Evolutionary conservation across 2,888 invertebrate species (phyloP), one percentile per base, ranked within the genome.

Genomic region (Caenorhabditis zanzibari): DNA sequence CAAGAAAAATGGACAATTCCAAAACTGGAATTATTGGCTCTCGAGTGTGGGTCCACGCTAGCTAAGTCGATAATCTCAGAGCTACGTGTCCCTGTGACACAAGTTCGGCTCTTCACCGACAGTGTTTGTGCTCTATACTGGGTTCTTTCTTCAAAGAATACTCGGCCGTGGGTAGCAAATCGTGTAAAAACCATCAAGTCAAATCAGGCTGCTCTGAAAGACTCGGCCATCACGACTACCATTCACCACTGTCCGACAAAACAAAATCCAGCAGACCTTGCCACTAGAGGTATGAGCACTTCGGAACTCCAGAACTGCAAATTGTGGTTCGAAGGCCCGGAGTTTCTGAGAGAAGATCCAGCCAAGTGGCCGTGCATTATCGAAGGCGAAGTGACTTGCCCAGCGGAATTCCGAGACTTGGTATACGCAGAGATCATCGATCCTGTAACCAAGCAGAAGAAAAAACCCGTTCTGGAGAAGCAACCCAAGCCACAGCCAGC

Each of bases 241-340:
- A 44, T 77, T n/a, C 58, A 61, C 22, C 87, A 91, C 73, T 83
- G 90, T 6, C 77, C 68, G 0, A 81, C 86, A 0, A 58, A 81
- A 1, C 56, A 84, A 19, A 92, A 92, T 81, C 90, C 91, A 4
- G 91, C 91, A 7, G 90, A 92, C 59, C 79, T 87, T 52, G 88
- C 88, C 0, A 88, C 91, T 2, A 41, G 84, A n/a, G 88, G 88
- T 3, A 10, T 82, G 28, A 52, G 28, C n/a, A 56, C 81, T 19
- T 38, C 16, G 1, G 73, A 81, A 16, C 41, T 88, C 26, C 24
- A 41, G 28, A 35, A 44, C 12, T 41, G 24, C 19, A 12, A 7
- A 19, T 24, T 83, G 0, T 86, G 86, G 83, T 77, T 73, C 69
- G 6, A 63, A 5, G 86, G 85, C 12, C 86, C 83, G 0, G 0